Base-by-base conservation (phyloP, 2,888 invertebrate genomes). In the Ophion slaviceki region DNA sequence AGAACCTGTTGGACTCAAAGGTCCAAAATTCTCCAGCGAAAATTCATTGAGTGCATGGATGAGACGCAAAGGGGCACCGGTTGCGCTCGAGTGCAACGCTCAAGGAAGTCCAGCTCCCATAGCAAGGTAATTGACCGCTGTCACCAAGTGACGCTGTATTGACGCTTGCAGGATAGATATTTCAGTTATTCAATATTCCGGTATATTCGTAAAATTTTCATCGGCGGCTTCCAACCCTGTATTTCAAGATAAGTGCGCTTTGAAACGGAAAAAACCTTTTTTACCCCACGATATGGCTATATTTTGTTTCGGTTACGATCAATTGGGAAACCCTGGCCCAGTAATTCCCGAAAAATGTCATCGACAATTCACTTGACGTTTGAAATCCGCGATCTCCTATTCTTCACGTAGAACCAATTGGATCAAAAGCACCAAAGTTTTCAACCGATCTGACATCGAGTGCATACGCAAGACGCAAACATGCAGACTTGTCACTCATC, bases 21-120 rank as follows among this genome's bases (percentile, higher is more conserved):
- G 95, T n/a, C 96, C 96, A 32, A 95, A 95, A 84, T 95, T 96
- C 91, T 95, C 95, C 36, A 94, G 94, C 59, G 95, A 95, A 88
- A 96, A 96, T 81, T 91, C 89, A 70, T 87, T 89, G 64, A 91
- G 90, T 80, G 88, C 89, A 81, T 88, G 90, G 85, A 80, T 87
- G 61, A 88, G 87, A 66, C 88, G 88, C 40, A 86, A 86, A 67
- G 88, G 85, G 1, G 86, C 88, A 77, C 80, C 94, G 92, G 95
- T 96, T 91, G 95, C 95, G 88, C 94, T 97, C 93, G 95, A 96
- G 91, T 97, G 97, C 93, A 96, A 96, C 92, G 96, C 96, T 84
- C 97, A 97, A 94, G 96, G 96, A 90, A 96, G 95, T 94, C 97
- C 97, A 89, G 94, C 96, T 92, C 96, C 97, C 83, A 94, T 95